Base-by-base conservation (phyloP, 1,140 invertebrate species). In the Drosophila sulfurigaster region DNA sequence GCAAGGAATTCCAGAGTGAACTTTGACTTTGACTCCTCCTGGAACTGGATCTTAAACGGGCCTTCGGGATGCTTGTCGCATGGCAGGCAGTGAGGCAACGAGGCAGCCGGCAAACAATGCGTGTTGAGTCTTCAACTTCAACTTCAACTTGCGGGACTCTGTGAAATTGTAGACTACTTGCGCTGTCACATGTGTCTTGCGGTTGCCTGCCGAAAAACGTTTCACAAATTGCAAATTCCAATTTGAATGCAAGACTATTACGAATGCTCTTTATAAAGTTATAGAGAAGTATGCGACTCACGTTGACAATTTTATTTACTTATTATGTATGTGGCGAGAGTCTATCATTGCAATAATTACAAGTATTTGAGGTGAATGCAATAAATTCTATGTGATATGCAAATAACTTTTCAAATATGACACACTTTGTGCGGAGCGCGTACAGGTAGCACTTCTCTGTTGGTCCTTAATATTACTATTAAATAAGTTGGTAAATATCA, bases 201-300 rank as follows among this genome's bases (percentile, higher is more conserved):
- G 25, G 46, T 56, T 67, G 76, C 54, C 81, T 43, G 41, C 41
- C 41, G 35, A 43, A 74, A 62, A 43, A 76, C 66, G 72, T 62
- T 77, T 83, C 78, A 66, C 78, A 85, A 85, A 85, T 78, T 81
- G 70, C 78, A 85, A 85, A 85, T 78, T 81, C 82, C 75, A 67
- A 67, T 81, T 85, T 81, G 57, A 85, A 81, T 75, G 64, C 65
- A 75, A 64, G 16, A 35, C 46, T 62, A 16, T 30, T 15, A 7
- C 11, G 15, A 15, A 35, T 13, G 51, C 51, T 6, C 28, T 15
- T 15, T 32, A 28, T 28, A 11, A 25, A 49, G 16, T 48, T 20
- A 48, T 46, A 1, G 5, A 25, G 20, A 25, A 32, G 30, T 32
- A 32, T 43, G 11, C 41, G n/a, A 43, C 41, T n/a, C 30, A 25